A percentile compares a stretch with the other conserved stretches of the same genome.
phyloP scores from a whole-genome alignment of 53 echinoderm and acorn worm species.

The Stichopus horrens region DNA sequence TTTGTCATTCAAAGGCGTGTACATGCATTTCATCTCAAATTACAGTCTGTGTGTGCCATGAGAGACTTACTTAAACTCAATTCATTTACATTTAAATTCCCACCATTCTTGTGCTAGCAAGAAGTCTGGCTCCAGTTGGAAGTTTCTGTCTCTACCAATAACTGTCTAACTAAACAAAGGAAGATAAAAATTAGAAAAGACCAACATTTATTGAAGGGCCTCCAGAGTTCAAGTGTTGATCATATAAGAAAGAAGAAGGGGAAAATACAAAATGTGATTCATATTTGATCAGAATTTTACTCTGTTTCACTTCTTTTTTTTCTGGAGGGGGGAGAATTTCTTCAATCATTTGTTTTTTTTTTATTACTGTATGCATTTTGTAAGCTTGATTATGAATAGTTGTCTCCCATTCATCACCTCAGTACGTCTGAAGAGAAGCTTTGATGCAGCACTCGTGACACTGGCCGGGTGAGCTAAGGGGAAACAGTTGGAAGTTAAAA shows the following conservation, averaged over 20 bases:
- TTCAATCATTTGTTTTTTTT: background rate
- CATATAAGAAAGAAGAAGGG: background rate
- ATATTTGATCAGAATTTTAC: constrained; percentile 9
- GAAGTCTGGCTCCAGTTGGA: constrained; percentile 1
- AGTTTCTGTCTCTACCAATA: background rate
- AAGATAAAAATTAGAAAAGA: background rate
- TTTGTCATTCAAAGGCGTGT: background rate
- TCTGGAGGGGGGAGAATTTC: no score
- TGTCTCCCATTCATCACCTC: constrained; percentile 30
- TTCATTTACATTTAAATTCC: background rate
- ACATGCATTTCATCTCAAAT: background rate
- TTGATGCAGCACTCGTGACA: constrained; percentile 11
- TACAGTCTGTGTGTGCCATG: background rate
- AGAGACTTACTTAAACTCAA: background rate
- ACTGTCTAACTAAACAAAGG: constrained; percentile 22
- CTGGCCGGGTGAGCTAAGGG: background rate
- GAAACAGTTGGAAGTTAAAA: background rate
- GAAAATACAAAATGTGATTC: constrained; percentile 25
- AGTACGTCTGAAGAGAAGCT: background rate
- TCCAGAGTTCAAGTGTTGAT: background rate
- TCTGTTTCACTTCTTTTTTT: no score
- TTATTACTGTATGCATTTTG: background rate
- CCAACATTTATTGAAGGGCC: constrained; percentile 7
- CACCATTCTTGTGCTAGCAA: background rate
- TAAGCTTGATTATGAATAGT: background rate